Conservation (phyloP, 2,797 vertebrate species). For the Epinephelus coioides region DNA sequence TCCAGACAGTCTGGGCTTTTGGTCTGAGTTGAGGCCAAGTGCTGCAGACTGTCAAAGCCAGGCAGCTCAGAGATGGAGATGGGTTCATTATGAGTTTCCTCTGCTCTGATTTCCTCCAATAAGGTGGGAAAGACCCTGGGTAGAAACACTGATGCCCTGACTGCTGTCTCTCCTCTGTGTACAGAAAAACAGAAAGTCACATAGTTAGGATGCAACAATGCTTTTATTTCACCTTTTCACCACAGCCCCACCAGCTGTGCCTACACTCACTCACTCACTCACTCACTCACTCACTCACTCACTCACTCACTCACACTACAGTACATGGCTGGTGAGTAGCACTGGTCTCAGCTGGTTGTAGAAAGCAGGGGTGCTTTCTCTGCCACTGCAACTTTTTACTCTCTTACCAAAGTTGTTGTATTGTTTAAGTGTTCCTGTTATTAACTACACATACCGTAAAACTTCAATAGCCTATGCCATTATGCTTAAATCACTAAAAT, state of each 20-base stretch:
- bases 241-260: not conserved
- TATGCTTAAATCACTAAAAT: no score
- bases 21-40: slow-evolving; percentile 20
- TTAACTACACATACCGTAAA: no score
- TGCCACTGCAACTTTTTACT: no score
- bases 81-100: slow-evolving; percentile 28
- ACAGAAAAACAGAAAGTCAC: slow-evolving; percentile 6
- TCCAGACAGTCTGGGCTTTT: slow-evolving; percentile 36
- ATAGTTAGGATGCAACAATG: not conserved
- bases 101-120: slow-evolving; percentile 19
- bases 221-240: not conserved
- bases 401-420: no score
- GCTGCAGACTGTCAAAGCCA: slow-evolving; percentile 31
- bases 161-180: slow-evolving; percentile 47
- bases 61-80: slow-evolving; percentile 26
- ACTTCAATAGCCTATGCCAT: no score
- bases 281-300: no score
- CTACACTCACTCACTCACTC: no score
- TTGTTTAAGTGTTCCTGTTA: no score
- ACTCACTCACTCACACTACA: no score
- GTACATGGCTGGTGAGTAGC: no score
- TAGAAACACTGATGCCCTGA: slow-evolving; percentile 35
- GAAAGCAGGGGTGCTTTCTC: no score
- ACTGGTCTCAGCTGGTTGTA: no score
- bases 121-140: slow-evolving; percentile 13